Conservation (phyloP, 2,797 vertebrate species). For the Erithacus rubecula region DNA sequence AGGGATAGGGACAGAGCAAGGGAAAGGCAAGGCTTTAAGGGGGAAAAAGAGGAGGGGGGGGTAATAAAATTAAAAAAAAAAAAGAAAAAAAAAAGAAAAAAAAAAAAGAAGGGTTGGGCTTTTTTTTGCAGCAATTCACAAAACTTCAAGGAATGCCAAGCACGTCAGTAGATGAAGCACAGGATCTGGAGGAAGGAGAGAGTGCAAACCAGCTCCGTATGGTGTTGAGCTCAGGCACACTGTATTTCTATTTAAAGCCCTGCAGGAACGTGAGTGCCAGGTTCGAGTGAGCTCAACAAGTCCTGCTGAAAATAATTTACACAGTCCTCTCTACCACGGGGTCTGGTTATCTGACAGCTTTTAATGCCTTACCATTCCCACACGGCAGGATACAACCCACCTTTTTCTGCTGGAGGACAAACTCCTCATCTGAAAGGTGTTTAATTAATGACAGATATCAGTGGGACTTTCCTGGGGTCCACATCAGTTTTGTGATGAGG, state of each 20-base stretch:
- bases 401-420: background rate
- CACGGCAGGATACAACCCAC: background rate
- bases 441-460: background rate
- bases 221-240: background rate
- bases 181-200: constrained; percentile 31
- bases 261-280: background rate
- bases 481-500: background rate
- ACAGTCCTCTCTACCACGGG: background rate
- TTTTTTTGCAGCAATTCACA: background rate
- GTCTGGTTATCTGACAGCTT: background rate
- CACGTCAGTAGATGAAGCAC: background rate
- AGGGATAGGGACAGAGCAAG: background rate
- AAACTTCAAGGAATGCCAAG: constrained; percentile 27
- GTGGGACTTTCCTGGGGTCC: background rate
- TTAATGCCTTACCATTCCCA: background rate
- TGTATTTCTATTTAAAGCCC: constrained; percentile 54
- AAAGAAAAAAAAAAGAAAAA: background rate
- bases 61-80: rapidly evolving
- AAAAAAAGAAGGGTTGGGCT: rapidly evolving
- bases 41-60: rapidly evolving
- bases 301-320: background rate
- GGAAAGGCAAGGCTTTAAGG: background rate
- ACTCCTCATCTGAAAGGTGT: background rate
- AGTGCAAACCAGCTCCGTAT: constrained; percentile 41
- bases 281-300: background rate